Conservation (phyloP, 2,113 vertebrate species). For the Hassar affinis region DNA sequence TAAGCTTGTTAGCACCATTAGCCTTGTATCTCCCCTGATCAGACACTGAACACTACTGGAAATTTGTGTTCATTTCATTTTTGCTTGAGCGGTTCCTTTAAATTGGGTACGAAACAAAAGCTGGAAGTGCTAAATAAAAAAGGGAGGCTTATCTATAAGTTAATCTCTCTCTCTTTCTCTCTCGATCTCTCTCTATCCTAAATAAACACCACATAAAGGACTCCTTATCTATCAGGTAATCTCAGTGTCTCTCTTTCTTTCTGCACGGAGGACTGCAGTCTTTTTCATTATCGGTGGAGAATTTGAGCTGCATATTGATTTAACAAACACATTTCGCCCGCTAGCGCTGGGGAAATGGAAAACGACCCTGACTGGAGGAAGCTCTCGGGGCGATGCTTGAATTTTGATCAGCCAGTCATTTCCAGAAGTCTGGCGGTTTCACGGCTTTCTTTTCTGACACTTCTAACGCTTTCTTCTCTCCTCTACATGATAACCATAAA, state of each 20-base stretch:
- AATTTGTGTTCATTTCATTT: neutral
- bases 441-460: neutral
- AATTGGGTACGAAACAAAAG: neutral
- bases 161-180: neutral
- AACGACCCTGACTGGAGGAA: conserved; percentile 24
- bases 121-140: neutral
- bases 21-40: too few species aligned
- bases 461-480: conserved; percentile 20
- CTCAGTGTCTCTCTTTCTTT: neutral
- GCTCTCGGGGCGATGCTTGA: conserved; percentile 17
- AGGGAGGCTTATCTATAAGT: neutral
- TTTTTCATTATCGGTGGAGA: conserved; percentile 38
- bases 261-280: conserved; percentile 22
- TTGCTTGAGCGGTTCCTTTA: neutral
- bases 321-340: conserved; percentile 33
- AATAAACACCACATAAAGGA: conserved; percentile 31
- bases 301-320: conserved; percentile 47
- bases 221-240: conserved; percentile 6
- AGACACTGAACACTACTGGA: neutral
- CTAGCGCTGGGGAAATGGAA: conserved; percentile 29
- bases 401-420: conserved; percentile 40
- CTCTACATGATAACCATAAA: neutral
- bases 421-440: conserved; percentile 9
- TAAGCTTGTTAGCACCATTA: too few species aligned
- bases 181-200: neutral